phyloP scores from a whole-genome alignment of 2,797 vertebrate genomes.

The Lagocephalus sceleratus region DNA sequence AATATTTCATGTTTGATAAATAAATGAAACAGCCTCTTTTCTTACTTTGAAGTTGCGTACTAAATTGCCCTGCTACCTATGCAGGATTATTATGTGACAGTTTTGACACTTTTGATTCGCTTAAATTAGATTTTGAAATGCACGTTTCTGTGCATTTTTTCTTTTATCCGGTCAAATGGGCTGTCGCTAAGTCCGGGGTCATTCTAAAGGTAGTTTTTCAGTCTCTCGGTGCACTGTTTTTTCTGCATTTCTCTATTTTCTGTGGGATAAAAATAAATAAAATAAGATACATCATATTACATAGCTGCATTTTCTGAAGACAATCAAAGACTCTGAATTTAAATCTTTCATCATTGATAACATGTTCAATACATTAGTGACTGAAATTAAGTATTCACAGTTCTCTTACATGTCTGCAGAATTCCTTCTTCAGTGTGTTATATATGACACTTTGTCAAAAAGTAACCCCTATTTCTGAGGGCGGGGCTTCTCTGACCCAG shows the following conservation, averaged over 20 bases:
- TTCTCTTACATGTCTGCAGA: slow-evolving; percentile 39
- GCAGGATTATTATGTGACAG: slow-evolving; percentile 43
- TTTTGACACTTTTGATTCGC: slow-evolving; percentile 34
- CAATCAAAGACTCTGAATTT: slow-evolving; percentile 17
- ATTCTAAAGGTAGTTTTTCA: background rate
- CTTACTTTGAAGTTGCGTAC: slow-evolving; percentile 51
- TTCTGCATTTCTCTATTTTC: too few relatives aligned
- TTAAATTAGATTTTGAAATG: slow-evolving; percentile 29
- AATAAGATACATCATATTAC: too few relatives aligned
- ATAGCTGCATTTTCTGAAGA: background rate
- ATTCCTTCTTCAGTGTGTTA: slow-evolving; percentile 38
- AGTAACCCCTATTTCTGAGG: slow-evolving; percentile 17
- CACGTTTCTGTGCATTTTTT: slow-evolving; percentile 18
- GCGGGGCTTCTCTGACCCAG: slow-evolving; percentile 17
- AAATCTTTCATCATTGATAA: slow-evolving; percentile 29
- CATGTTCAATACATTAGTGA: slow-evolving; percentile 41
- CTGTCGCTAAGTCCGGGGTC: slow-evolving; percentile 14
- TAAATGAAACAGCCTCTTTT: slow-evolving; percentile 75
- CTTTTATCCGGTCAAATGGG: background rate
- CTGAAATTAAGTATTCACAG: slow-evolving; percentile 41
- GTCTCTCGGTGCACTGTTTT: too few relatives aligned
- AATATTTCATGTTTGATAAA: slow-evolving; percentile 77
- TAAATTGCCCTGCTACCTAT: slow-evolving; percentile 46
- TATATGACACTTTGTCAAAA: slow-evolving; percentile 22
- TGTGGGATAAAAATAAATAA: too few relatives aligned